Percentiles rank a stretch among this genome's conserved stretches.
Conservation (phyloP, 2,113 vertebrate genomes). For the Oplegnathus fasciatus region DNA sequence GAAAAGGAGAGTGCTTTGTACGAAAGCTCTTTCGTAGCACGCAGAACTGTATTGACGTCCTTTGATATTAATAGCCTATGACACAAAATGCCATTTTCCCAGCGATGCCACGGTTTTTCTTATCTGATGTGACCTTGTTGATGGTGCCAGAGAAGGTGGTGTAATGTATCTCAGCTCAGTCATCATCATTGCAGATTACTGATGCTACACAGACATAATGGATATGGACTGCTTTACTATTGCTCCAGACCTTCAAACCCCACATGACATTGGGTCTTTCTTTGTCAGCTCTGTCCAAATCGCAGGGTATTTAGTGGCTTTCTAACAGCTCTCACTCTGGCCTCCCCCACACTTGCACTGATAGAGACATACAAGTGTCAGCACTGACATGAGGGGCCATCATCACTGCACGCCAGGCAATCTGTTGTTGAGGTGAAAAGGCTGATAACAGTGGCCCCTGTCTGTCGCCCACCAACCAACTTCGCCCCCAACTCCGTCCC, state of each 20-base stretch:
- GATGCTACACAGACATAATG: conserved; percentile 30
- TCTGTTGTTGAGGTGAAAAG: conserved; percentile 64
- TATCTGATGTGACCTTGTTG: conserved; percentile 66
- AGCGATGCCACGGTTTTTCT: conserved; percentile 14
- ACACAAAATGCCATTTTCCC: conserved; percentile 65
- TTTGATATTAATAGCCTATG: conserved; percentile 71
- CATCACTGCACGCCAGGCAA: conserved; percentile 52
- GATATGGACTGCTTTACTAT: conserved; percentile 18
- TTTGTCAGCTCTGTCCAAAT: conserved; percentile 25
- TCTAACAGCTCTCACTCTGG: conserved; percentile 14
- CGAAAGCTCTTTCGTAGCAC: conserved; percentile 40
- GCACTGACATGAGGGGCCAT: conserved; percentile 59
- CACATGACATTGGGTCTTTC: conserved; percentile 12
- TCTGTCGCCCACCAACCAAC: conserved; percentile 41
- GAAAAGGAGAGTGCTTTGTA: conserved; percentile 44
- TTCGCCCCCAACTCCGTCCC: conserved; percentile 26
- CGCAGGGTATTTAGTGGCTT: conserved; percentile 42
- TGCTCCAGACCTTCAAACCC: conserved; percentile 23
- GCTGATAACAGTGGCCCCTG: conserved; percentile 61
- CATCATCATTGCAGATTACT: conserved; percentile 38
- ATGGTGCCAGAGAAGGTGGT: conserved; percentile 33
- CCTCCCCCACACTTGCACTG: not conserved
- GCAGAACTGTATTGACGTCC: conserved; percentile 60
- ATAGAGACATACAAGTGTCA: conserved; percentile 52
- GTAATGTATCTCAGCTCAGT: conserved; percentile 49